phyloP scores from a whole-genome alignment of 53 echinoderm and acorn worm species.

The Astropecten irregularis region DNA sequence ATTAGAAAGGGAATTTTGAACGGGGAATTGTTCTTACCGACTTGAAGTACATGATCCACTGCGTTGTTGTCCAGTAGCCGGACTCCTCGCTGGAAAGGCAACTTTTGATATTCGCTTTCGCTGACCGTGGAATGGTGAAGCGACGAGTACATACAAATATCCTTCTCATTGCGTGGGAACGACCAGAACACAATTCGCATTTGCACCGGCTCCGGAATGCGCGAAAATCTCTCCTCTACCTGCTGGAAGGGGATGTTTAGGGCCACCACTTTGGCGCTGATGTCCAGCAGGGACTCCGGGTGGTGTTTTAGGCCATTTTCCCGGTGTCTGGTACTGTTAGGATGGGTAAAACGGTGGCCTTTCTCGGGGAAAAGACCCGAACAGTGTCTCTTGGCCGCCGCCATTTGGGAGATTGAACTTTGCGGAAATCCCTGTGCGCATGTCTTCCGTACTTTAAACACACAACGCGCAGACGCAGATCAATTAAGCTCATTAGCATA shows the following conservation, averaged over 20 bases:
- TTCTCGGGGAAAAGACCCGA: constrained; percentile 82
- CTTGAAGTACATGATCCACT: constrained; percentile 99
- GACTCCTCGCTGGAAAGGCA: constrained; percentile 99
- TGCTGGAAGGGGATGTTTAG: constrained; percentile 99
- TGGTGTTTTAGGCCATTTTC: constrained; percentile 76
- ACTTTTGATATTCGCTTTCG: constrained; percentile 99
- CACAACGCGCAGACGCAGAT: constrained; percentile 86
- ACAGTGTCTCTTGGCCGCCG: constrained; percentile 98
- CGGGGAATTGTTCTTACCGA: constrained; percentile 77
- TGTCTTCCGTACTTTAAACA: constrained; percentile 81
- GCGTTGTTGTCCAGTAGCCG: constrained; percentile 90
- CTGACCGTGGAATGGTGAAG: constrained; percentile 94
- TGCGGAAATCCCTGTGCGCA: constrained; percentile 82
- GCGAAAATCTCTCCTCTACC: constrained; percentile 99
- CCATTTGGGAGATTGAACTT: constrained; percentile 96
- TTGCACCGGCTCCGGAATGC: constrained; percentile 99
- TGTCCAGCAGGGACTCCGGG: constrained; percentile 99
- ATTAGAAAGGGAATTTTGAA: no score
- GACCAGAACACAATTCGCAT: constrained; percentile 99
- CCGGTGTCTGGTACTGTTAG: constrained; percentile 77
- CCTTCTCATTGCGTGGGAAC: constrained; percentile 99
- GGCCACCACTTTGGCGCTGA: constrained; percentile 99
- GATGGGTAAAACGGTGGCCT: constrained; percentile 78
- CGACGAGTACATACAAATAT: constrained; percentile 99
- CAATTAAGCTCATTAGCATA: constrained; percentile 99